Evolutionary conservation across 2,888 invertebrate genomes (phyloP), one percentile per base, ranked within the genome.

Genomic region (Galerucella calmariensis): DNA sequence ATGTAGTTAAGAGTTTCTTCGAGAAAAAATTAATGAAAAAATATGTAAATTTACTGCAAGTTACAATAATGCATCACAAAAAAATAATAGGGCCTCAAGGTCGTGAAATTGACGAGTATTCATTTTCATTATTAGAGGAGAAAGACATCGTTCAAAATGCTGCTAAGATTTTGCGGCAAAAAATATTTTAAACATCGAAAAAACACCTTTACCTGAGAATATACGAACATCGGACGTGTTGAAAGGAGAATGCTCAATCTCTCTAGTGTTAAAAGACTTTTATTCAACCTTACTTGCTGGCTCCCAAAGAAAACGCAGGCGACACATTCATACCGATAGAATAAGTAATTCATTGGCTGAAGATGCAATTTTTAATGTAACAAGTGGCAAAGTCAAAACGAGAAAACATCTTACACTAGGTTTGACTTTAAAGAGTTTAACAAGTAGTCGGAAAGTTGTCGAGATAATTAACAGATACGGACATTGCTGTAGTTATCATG

Each of bases 401-500:
- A 61, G 48, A 20, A 73, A 73, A 35, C 68, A 74, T 24, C 59
- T 70, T 8, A 24, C 12, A 12, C 69, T 74, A 16, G 74, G 69
- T 11, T 62, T 67, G 53, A 56, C 69, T 16, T 16, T 73, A 41
- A 74, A 70, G 70, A 70, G 74, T 53, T 16, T 68, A 11, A 66
- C 69, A 66, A 66, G 73, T 51, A 76, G 75, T 48, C 66, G 73
- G 20, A 79, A 79, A 72, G 41, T 72, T 11, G 56, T 79, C 11
- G 65, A 78, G 14, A 75, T 78, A 56, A 41, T 79, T 5, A 72
- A 76, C 68, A 59, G 67, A 63, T 77, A 70, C 70, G 77, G 74
- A 2, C 75, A 77, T 58, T 73, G 69, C 35, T 63, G 63, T 16
- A 75, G 73, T 46, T 77, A 78, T 58, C 51, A 69, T 53, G 41